These are phyloP conservation scores for Alauda arvensis DNA, from an alignment of 2,797 vertebrate species.

Conservation along the genomic window DNA sequence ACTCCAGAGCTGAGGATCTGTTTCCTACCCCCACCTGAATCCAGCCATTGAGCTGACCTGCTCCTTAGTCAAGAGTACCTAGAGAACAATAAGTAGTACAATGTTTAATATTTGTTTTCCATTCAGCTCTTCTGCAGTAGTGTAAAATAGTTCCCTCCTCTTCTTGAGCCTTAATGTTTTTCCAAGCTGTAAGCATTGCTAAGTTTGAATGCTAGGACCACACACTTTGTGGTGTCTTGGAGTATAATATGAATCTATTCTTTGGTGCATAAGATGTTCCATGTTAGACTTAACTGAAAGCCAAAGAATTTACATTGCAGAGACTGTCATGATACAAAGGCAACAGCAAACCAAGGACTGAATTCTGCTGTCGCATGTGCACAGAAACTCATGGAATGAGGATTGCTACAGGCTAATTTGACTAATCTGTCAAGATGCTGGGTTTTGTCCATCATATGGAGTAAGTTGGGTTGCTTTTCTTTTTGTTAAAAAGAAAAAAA, in stretches of 20 bases:
- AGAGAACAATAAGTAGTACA: background rate
- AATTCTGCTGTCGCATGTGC: background rate
- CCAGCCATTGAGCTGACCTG: background rate
- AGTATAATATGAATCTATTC: background rate
- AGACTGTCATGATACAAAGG: background rate
- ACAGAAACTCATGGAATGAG: constrained; percentile 35
- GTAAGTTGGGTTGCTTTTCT: background rate
- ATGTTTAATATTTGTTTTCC: background rate
- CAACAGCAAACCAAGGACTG: constrained; percentile 6
- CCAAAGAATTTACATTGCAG: constrained; percentile 49
- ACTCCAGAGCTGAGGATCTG: background rate
- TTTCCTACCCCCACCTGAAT: background rate
- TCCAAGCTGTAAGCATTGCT: background rate
- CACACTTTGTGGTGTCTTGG: background rate
- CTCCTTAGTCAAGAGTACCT: background rate
- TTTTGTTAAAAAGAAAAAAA: background rate
- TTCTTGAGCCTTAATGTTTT: constrained; percentile 29
- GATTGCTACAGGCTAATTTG: background rate
- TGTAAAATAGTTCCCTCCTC: background rate
- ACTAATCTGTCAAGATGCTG: constrained; percentile 21
- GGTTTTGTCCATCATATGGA: constrained; percentile 48
- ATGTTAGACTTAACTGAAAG: background rate
- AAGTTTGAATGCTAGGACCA: background rate
- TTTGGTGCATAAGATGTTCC: constrained; percentile 30
- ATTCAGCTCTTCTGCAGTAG: background rate